Conservation (phyloP, 53 echinoderm and acorn worm genomes). For the Paracentrotus lividus region DNA sequence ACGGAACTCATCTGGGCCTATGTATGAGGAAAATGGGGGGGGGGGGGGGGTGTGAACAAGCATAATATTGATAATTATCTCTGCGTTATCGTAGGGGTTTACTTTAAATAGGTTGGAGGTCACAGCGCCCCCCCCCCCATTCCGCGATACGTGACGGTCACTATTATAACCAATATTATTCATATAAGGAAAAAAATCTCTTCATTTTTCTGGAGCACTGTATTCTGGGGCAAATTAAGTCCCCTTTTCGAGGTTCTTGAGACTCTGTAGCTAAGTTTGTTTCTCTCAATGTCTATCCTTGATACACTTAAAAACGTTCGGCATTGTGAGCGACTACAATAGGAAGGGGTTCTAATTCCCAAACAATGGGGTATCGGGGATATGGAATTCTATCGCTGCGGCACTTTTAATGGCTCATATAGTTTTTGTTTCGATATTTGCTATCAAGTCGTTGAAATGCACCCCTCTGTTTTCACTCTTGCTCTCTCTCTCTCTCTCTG, state of each 20-base stretch:
- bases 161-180: no score
- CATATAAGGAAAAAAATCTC: no score
- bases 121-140: no score
- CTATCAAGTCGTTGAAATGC: conserved; percentile 6
- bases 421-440: conserved; percentile 49
- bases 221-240: neutral
- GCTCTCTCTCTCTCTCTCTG: neutral
- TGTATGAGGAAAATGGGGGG: no score
- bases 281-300: neutral
- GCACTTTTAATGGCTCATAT: no score
- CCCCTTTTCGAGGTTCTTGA: neutral
- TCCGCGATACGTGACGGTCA: no score
- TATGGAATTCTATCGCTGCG: neutral
- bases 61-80: no score
- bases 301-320: neutral
- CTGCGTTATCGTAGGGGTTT: no score
- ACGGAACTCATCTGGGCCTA: no score
- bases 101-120: no score
- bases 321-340: conserved; percentile 33
- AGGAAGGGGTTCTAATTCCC: conserved; percentile 53
- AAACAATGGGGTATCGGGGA: conserved; percentile 1
- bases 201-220: neutral
- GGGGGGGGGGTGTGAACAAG: no score
- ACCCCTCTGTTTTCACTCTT: neutral
- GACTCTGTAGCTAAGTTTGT: neutral